A percentile compares a stretch with the other conserved stretches of the same genome.
Conservation (phyloP, 2,113 vertebrate genomes). For the Psilopsiagon aurifrons region DNA sequence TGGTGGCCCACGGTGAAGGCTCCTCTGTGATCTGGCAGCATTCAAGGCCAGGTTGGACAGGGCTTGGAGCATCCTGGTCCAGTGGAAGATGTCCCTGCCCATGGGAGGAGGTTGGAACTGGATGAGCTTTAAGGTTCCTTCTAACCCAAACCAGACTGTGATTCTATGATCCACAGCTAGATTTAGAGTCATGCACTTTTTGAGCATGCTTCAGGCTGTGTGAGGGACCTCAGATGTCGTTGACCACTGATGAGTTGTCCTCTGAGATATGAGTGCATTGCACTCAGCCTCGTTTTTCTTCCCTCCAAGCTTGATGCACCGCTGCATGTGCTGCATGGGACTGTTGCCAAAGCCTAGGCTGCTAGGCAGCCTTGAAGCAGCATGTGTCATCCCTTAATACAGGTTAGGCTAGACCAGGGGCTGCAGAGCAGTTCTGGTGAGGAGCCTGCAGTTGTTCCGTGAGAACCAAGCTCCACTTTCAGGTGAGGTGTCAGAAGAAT, state of each 20-base stretch:
- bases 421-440: neutral
- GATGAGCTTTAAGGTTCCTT: neutral
- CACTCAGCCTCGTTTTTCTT: neutral
- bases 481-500: neutral
- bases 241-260: neutral
- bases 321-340: accelerated
- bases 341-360: neutral
- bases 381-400: accelerated
- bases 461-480: no score
- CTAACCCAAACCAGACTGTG: neutral
- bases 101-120: neutral
- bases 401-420: no score
- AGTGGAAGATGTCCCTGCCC: neutral
- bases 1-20: no score
- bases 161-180: neutral
- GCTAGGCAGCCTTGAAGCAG: neutral
- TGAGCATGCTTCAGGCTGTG: neutral
- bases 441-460: neutral
- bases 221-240: neutral
- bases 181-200: no score
- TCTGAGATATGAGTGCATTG: accelerated
- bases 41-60: neutral
- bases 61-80: neutral
- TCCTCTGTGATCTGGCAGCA: neutral
- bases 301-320: accelerated